Evolutionary conservation across 2,888 invertebrate species (phyloP).

Genomic region (Tachystola acroxantha): DNA sequence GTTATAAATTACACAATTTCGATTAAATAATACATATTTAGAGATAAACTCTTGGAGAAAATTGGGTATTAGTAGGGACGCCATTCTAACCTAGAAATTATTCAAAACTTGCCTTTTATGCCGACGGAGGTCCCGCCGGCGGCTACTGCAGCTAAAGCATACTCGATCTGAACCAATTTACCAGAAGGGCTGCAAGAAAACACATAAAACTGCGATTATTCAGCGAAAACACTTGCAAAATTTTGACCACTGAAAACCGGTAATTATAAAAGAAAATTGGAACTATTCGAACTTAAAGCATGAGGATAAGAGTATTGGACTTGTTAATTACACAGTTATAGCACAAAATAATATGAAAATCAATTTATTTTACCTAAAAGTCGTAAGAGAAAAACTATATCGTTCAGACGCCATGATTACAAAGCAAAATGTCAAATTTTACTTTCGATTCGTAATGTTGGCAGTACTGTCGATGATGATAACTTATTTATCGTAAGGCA

Average conservation of each 20-base stretch:
- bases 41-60: not conserved
- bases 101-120: conserved; percentile 87
- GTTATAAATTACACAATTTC: no score
- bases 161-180: conserved; percentile 99
- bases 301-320: no score
- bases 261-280: not conserved
- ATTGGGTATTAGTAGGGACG: conserved; percentile 11
- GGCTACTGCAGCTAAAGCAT: conserved; percentile 98
- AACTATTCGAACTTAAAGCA: no score
- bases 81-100: conserved; percentile 33
- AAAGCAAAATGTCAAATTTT: conserved; percentile 44
- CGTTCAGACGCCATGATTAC: conserved; percentile 95
- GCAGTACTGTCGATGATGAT: conserved; percentile 13
- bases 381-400: conserved; percentile 96
- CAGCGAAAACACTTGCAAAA: not conserved
- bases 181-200: conserved; percentile 93
- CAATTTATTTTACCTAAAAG: conserved; percentile 75
- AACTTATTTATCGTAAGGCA: no score
- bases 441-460: conserved; percentile 32
- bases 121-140: conserved; percentile 99
- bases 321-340: no score
- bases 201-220: conserved; percentile 10
- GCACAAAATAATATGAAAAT: conserved; percentile 28
- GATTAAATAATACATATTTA: not conserved
- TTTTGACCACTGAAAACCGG: not conserved